Base-by-base conservation (phyloP, 2,113 vertebrate genomes). In the Todiramphus saurophagus region DNA sequence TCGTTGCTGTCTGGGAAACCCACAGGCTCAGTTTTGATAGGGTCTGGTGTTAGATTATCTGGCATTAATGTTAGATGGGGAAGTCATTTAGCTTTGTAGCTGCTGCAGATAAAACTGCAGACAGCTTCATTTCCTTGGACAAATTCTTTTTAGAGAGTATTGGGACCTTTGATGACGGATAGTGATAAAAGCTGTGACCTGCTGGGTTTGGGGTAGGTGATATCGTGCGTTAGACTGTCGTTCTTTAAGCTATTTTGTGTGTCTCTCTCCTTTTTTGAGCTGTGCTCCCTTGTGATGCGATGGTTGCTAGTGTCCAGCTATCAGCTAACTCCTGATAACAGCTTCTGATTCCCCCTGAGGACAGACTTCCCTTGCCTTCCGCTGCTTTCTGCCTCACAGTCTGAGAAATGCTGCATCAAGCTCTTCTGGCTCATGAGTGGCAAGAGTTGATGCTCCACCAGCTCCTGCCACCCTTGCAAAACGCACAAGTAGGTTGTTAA, bases 381-480 rank as follows among this genome's bases (percentile, higher is more conserved):
- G 5, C 11, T 92, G 46, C 51, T 62, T 82, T 53, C 11, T 89
- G 31, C 4, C 19, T 91, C 20, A 16, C 39, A 5, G 27, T 67
- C 15, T 33, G 24, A 50, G 70, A 48, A 59, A 30, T 28, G 6
- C n/a, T 28, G 4, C 5, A 5, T 77, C 6, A 4, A 21, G 2
- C 44, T 25, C 2, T 31, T 15, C 59, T 81, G 64, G 4, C 46
- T 82, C 39, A 20, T 5, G 53, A 33, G 0, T 9, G 41, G 16
- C 23, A 44, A 11, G 69, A 68, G 19, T 48, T 33, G 2, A 9
- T 4, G 1, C 3, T 4, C 1, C 4, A 6, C 3, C 31, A 16
- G 37, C 31, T 7, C 13, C 33, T 44, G n/a, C 4, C 48, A 16
- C 70, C 41, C n/a, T 41, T 59, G 58, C 39, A 11, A 66, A 44